Conservation (phyloP, 2,797 vertebrate species). For the Cyclura pinguis region DNA sequence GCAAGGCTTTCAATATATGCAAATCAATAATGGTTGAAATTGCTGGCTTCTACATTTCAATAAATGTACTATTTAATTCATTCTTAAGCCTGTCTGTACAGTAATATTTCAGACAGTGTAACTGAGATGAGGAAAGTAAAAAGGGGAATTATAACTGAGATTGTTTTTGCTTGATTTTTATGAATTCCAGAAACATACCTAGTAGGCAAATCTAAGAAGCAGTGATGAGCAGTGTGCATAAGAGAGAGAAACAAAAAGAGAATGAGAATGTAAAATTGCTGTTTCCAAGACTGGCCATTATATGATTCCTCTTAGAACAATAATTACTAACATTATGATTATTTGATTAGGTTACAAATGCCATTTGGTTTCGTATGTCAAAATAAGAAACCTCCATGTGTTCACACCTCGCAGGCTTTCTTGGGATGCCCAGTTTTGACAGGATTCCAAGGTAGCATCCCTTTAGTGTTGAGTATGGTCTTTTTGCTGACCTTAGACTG, state of each 20-base stretch:
- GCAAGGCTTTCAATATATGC: no score
- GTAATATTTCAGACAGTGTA: not conserved
- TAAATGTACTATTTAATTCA: no score
- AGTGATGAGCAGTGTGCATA: not conserved
- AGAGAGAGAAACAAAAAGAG: no score
- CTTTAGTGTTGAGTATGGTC: not conserved
- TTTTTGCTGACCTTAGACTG: not conserved
- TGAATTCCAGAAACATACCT: not conserved
- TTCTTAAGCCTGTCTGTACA: not conserved
- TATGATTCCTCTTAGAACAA: not conserved
- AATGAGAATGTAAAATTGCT: not conserved
- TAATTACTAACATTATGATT: not conserved
- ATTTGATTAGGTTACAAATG: not conserved
- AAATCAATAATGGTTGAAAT: no score
- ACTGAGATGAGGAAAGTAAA: not conserved
- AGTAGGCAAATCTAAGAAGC: not conserved
- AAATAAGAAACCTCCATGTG: not conserved
- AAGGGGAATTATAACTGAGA: not conserved
- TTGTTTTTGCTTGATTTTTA: not conserved
- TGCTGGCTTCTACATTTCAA: no score
- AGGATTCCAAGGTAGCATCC: not conserved
- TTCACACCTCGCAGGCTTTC: not conserved
- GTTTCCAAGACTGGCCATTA: not conserved
- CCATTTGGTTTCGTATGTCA: not conserved
- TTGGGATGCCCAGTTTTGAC: not conserved